Evolutionary conservation across 2,888 invertebrate genomes (phyloP).

Genomic region (Paralinhomoeus sp.): DNA sequence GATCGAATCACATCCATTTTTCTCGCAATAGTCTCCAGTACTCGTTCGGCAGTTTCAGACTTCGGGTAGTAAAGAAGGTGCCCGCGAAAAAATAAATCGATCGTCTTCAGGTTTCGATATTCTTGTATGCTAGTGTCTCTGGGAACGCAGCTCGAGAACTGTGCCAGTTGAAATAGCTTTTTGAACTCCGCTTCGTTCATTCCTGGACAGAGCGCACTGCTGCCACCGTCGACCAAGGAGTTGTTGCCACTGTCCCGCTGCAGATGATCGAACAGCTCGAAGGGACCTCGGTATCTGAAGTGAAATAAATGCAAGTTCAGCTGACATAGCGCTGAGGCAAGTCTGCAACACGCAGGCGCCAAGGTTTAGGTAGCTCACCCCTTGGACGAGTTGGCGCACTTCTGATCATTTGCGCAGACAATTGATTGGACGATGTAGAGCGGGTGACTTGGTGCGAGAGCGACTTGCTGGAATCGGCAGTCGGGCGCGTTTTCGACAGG

Average conservation of each 20-base stretch:
- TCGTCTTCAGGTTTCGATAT: not conserved
- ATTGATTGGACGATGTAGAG: not conserved
- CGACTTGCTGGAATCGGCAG: not conserved
- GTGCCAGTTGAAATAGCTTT: not conserved
- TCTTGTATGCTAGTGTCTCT: no score
- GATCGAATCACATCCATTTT: not conserved
- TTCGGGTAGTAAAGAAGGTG: not conserved
- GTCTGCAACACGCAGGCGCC: not conserved
- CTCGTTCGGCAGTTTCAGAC: not conserved
- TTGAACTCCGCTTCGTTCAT: no score
- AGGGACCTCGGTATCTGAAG: no score
- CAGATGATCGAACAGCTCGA: no score
- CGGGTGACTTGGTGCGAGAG: not conserved
- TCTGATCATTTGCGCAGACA: not conserved
- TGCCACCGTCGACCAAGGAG: no score
- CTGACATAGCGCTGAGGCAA: not conserved
- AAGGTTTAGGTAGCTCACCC: no score
- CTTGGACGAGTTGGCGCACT: not conserved
- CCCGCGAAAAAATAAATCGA: not conserved
- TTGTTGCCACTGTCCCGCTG: no score
- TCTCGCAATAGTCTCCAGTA: not conserved
- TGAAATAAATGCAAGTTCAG: not conserved
- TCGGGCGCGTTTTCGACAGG: not conserved
- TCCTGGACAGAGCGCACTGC: no score
- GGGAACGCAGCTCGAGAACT: not conserved